A percentile compares a stretch with the other conserved stretches of the same genome.
Conservation (phyloP, 2,888 invertebrate genomes). For the Acanthopleura granulata region DNA sequence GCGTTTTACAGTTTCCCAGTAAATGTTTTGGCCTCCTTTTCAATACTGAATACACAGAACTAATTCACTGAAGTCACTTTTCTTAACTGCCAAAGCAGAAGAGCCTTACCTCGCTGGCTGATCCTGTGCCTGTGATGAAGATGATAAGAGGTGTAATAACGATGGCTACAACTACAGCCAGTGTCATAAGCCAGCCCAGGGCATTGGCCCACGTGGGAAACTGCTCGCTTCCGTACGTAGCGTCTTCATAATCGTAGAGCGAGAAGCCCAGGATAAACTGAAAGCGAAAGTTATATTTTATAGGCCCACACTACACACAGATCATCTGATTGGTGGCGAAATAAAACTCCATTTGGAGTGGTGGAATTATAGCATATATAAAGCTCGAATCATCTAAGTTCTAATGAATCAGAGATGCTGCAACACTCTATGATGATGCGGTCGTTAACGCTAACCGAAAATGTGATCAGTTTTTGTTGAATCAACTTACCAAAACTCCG, state of each 20-base stretch:
- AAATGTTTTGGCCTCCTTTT: no score
- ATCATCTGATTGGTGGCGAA: neutral
- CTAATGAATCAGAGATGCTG: no score
- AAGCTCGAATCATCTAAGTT: no score
- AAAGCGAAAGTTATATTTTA: constrained; percentile 31
- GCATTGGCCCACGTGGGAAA: constrained; percentile 63
- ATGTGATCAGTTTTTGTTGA: no score
- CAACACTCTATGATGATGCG: no score
- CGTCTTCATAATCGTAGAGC: constrained; percentile 60
- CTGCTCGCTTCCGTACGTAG: constrained; percentile 44
- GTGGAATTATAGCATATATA: no score
- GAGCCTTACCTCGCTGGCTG: constrained; percentile 34
- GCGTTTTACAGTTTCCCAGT: no score
- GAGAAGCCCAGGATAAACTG: constrained; percentile 73
- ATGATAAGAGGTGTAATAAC: constrained; percentile 46
- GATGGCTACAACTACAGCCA: constrained; percentile 55
- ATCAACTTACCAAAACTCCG: constrained; percentile 48
- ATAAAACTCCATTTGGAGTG: neutral
- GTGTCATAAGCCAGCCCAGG: constrained; percentile 64
- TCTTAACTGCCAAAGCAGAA: no score
- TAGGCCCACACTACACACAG: neutral
- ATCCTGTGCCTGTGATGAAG: constrained; percentile 38
- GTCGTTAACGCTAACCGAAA: no score
- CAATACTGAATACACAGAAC: no score
- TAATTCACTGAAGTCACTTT: no score